These are phyloP conservation scores for Diceros bicornis DNA, from an alignment of 2,797 vertebrate genomes.

Conservation along the genomic window DNA sequence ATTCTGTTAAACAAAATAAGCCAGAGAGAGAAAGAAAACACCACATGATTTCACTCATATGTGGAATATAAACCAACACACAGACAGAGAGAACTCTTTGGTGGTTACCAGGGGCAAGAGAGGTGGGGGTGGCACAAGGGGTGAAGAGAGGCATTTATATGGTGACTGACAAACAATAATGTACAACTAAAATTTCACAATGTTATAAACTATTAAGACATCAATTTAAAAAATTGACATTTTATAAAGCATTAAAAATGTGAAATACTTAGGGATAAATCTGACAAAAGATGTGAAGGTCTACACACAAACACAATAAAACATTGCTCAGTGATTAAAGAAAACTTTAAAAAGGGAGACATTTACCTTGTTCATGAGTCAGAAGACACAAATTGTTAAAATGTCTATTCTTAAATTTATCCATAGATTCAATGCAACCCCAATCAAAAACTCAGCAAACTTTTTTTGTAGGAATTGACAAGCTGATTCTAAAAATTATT, in stretches of 20 bases:
- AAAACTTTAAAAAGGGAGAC: not conserved
- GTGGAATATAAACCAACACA: too few species aligned
- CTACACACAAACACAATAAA: not conserved
- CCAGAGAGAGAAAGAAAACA: too few species aligned
- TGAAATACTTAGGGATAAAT: not conserved
- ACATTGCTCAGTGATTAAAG: constrained; percentile 29
- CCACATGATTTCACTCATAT: too few species aligned
- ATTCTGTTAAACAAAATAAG: too few species aligned
- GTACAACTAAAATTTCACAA: too few species aligned
- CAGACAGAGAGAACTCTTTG: too few species aligned
- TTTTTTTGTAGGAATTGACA: not conserved
- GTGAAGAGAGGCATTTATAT: too few species aligned
- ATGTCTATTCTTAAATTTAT: not conserved
- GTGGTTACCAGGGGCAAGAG: too few species aligned
- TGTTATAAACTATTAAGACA: too few species aligned
- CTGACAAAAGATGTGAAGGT: constrained; percentile 7
- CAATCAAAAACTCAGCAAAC: not conserved
- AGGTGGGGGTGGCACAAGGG: too few species aligned
- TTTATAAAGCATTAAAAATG: constrained; percentile 21
- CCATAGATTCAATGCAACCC: not conserved
- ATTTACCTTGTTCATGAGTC: not conserved
- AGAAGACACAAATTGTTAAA: constrained; percentile 16
- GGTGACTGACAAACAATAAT: too few species aligned
- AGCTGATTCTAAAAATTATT: not conserved
- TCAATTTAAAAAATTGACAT: not conserved